Evolutionary conservation across 2,113 vertebrate genomes (phyloP).

Genomic region (Zosterops pallidus): DNA sequence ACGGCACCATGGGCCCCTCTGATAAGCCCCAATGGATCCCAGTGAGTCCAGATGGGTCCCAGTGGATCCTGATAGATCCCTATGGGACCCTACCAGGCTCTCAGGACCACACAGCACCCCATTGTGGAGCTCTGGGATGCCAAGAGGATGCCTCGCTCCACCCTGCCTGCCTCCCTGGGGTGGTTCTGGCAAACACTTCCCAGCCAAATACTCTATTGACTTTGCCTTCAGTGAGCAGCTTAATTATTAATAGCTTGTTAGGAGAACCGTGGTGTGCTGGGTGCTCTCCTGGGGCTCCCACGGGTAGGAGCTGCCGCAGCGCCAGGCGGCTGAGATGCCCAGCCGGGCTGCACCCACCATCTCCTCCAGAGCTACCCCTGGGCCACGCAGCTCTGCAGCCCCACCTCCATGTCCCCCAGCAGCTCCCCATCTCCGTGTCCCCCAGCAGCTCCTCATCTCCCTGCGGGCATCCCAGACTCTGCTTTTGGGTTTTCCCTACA

Average conservation of each 20-base stretch:
- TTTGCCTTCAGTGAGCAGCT: conserved; percentile 20
- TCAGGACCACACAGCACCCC: not conserved
- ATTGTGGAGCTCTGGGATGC: not conserved
- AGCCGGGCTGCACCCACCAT: accelerated
- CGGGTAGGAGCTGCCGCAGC: accelerated
- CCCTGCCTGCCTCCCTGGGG: not conserved
- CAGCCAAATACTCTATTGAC: conserved; percentile 27
- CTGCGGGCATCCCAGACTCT: accelerated
- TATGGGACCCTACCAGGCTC: accelerated
- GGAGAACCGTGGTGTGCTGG: not conserved
- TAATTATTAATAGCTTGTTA: conserved; percentile 50
- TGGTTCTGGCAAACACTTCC: not conserved
- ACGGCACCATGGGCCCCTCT: not conserved
- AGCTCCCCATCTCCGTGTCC: too few relatives aligned
- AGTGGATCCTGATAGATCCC: not conserved
- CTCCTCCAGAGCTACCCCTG: accelerated
- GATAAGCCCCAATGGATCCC: not conserved
- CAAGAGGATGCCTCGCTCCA: not conserved
- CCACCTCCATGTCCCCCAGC: too few relatives aligned
- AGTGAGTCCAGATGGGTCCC: not conserved
- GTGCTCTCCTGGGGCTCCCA: not conserved
- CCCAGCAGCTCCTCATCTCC: too few relatives aligned
- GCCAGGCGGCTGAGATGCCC: accelerated
- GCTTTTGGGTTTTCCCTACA: not conserved
- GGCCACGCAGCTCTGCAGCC: accelerated